These are phyloP conservation scores for Pantala flavescens DNA, from an alignment of 1,140 invertebrate genomes.

Conservation along the genomic window DNA sequence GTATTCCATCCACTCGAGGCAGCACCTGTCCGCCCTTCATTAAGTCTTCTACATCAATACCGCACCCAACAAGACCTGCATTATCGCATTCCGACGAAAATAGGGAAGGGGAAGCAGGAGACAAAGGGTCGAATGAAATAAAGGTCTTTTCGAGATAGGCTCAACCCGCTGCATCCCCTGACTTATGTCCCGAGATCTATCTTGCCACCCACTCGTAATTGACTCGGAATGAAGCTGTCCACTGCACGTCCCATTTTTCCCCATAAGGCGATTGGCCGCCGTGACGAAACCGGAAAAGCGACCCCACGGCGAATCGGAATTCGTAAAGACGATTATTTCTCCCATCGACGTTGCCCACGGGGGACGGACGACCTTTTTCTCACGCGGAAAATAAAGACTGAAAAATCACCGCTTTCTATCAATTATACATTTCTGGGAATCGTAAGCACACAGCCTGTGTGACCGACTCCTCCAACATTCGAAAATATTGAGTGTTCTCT, in stretches of 20 bases:
- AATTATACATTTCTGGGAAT: too few relatives aligned
- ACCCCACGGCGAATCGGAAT: too few relatives aligned
- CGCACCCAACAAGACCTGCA: background rate
- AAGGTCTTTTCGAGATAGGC: too few relatives aligned
- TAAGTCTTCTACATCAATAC: background rate
- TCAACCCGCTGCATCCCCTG: background rate
- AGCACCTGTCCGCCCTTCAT: conserved; percentile 7
- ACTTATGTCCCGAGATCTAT: background rate
- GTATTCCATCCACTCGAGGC: background rate
- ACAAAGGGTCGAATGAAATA: too few relatives aligned
- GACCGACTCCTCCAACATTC: too few relatives aligned
- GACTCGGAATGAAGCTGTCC: background rate
- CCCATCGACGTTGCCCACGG: background rate
- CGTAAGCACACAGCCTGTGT: too few relatives aligned
- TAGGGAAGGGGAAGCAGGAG: too few relatives aligned
- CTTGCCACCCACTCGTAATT: background rate
- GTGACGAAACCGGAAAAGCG: too few relatives aligned
- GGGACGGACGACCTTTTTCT: too few relatives aligned
- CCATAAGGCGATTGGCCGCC: background rate
- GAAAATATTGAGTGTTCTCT: too few relatives aligned
- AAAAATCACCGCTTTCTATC: too few relatives aligned
- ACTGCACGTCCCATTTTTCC: background rate
- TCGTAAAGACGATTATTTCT: background rate
- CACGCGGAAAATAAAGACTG: too few relatives aligned
- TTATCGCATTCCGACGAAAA: background rate